These are phyloP conservation scores for Trichogramma evanescens DNA, from an alignment of 2,888 invertebrate genomes.

Conservation along the genomic window DNA sequence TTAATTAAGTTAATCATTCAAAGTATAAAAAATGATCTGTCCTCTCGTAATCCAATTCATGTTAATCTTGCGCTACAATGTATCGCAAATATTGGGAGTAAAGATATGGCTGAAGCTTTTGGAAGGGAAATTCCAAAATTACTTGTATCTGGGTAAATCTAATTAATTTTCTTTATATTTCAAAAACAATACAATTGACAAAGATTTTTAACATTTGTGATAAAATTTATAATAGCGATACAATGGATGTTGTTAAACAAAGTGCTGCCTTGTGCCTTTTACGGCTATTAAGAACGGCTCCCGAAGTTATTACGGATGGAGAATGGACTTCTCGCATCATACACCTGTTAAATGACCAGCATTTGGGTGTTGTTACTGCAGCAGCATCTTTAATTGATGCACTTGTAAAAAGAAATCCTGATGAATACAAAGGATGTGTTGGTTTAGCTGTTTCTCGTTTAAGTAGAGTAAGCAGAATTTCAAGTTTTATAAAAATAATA, in stretches of 20 bases:
- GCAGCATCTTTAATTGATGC: constrained; percentile 97
- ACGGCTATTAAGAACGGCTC: constrained; percentile 87
- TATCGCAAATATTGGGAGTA: constrained; percentile 98
- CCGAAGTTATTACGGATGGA: constrained; percentile 92
- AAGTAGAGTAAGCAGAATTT: constrained; percentile 63
- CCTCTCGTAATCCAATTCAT: constrained; percentile 93
- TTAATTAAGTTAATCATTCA: constrained; percentile 98
- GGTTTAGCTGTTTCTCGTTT: constrained; percentile 94
- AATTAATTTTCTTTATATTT: not conserved
- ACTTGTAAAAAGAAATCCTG: constrained; percentile 95
- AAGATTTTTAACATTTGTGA: not conserved
- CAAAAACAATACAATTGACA: not conserved
- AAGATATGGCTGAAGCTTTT: constrained; percentile 99
- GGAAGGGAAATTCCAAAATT: constrained; percentile 96
- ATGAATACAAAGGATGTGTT: constrained; percentile 98
- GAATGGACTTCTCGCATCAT: constrained; percentile 99
- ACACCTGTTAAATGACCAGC: constrained; percentile 96
- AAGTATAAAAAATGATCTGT: constrained; percentile 97
- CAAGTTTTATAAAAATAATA: not conserved
- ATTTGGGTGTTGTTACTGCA: constrained; percentile 98
- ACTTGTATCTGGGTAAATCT: constrained; percentile 83
- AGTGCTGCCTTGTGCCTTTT: constrained; percentile 95
- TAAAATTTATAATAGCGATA: constrained; percentile 60
- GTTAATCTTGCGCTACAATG: constrained; percentile 98
- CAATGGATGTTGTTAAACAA: constrained; percentile 99